Evolutionary conservation across 2,888 invertebrate genomes (phyloP).

Genomic region (Acanthacorydalis orientalis): DNA sequence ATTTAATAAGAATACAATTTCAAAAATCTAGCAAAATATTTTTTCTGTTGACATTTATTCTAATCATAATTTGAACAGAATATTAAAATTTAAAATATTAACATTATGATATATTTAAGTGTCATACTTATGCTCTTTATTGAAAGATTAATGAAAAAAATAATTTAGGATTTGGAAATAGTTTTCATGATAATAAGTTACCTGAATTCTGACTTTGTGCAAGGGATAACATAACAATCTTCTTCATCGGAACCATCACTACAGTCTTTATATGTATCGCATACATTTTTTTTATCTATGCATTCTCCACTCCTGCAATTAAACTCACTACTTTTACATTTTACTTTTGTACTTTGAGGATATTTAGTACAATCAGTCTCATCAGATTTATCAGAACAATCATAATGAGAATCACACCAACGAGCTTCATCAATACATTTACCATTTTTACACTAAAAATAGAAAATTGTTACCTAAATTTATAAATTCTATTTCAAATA

Average conservation of each 20-base stretch:
- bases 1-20: neutral
- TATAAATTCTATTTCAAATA: too few species aligned
- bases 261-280: conserved; percentile 34
- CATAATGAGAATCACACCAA: conserved; percentile 32
- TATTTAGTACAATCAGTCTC: conserved; percentile 29
- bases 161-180: neutral
- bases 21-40: neutral
- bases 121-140: too few species aligned
- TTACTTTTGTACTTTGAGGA: conserved; percentile 9
- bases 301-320: conserved; percentile 32
- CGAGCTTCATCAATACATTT: conserved; percentile 28
- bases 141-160: too few species aligned
- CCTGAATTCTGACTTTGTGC: conserved; percentile 20
- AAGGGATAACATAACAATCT: conserved; percentile 20
- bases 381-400: conserved; percentile 40
- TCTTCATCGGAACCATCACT: conserved; percentile 29
- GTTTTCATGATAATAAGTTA: conserved; percentile 16
- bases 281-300: conserved; percentile 28
- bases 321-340: conserved; percentile 29
- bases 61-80: too few species aligned
- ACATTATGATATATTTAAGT: too few species aligned
- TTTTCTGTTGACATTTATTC: too few species aligned
- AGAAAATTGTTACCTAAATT: too few species aligned
- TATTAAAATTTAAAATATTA: too few species aligned
- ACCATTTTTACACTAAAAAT: conserved; percentile 28